Conservation (phyloP, 2,113 vertebrate genomes). For the Anhinga anhinga region DNA sequence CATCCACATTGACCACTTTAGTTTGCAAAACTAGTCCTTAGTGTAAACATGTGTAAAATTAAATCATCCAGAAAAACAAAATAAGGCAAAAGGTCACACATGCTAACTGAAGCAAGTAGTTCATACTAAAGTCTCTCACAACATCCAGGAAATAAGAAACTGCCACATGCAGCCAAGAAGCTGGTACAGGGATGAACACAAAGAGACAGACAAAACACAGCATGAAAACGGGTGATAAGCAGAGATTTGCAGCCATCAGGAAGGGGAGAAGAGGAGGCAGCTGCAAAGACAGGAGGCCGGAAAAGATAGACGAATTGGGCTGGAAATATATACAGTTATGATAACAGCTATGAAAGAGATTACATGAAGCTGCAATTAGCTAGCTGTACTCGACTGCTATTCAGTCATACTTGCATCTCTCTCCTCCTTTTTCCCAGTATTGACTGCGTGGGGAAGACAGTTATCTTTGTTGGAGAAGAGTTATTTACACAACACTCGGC, state of each 20-base stretch:
- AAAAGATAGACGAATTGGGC: conserved; percentile 59
- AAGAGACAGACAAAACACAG: conserved; percentile 71
- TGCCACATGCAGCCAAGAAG: conserved; percentile 16
- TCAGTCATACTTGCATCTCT: conserved; percentile 13
- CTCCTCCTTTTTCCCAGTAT: not conserved
- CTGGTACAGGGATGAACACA: conserved; percentile 47
- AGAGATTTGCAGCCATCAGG: conserved; percentile 65
- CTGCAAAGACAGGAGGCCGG: conserved; percentile 69
- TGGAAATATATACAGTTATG: conserved; percentile 63
- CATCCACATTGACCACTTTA: conserved; percentile 26
- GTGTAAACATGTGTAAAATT: conserved; percentile 64
- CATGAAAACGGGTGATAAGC: conserved; percentile 74
- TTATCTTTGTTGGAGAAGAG: conserved; percentile 1
- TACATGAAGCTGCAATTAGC: conserved; percentile 56
- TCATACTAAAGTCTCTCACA: conserved; percentile 28
- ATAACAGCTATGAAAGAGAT: conserved; percentile 11
- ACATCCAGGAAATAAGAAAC: conserved; percentile 26
- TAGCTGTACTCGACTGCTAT: not conserved
- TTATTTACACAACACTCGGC: not conserved
- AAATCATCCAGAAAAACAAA: conserved; percentile 64
- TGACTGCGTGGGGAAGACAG: not conserved
- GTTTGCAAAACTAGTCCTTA: conserved; percentile 60
- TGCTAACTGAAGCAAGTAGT: conserved; percentile 24
- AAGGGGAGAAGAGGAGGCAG: conserved; percentile 71
- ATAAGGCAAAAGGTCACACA: conserved; percentile 60